Conservation (phyloP, 2,888 invertebrate species). For the Tanypteryx hageni region DNA sequence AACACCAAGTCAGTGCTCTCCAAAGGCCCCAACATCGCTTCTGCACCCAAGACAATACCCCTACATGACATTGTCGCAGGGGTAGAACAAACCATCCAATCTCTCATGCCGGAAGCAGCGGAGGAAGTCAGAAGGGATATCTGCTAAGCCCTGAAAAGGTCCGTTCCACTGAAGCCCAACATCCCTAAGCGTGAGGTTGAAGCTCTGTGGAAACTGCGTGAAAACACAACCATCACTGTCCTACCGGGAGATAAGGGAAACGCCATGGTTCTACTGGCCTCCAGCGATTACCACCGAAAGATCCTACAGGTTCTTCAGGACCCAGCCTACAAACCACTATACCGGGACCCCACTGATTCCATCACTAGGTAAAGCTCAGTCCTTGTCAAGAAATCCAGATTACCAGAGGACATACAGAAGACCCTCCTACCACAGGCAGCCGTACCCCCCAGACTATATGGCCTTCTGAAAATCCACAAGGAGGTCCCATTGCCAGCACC, state of each 20-base stretch:
- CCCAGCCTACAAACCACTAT: background rate
- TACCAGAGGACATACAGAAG: background rate
- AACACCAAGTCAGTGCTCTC: no score
- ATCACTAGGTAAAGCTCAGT: background rate
- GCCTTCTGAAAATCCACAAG: slow-evolving; percentile 11
- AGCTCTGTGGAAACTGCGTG: background rate
- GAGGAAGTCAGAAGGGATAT: background rate
- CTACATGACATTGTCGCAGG: no score
- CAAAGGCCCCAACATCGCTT: background rate
- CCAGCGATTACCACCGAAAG: background rate
- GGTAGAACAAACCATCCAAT: background rate
- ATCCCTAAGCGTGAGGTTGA: no score
- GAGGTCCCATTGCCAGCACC: slow-evolving; percentile 27
- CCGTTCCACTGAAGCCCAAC: background rate
- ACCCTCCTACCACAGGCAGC: background rate
- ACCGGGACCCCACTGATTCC: background rate
- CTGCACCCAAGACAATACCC: background rate
- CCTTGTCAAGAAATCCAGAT: background rate
- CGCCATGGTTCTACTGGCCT: background rate
- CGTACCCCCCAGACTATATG: background rate
- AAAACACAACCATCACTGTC: background rate
- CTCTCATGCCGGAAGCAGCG: background rate
- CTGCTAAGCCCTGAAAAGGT: background rate
- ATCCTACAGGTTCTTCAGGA: background rate
- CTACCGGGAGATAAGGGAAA: background rate